A percentile compares a stretch with the other conserved stretches of the same genome.
These are phyloP conservation scores for Araneus ventricosus DNA, from an alignment of 1,140 invertebrate genomes.

Conservation along the genomic window DNA sequence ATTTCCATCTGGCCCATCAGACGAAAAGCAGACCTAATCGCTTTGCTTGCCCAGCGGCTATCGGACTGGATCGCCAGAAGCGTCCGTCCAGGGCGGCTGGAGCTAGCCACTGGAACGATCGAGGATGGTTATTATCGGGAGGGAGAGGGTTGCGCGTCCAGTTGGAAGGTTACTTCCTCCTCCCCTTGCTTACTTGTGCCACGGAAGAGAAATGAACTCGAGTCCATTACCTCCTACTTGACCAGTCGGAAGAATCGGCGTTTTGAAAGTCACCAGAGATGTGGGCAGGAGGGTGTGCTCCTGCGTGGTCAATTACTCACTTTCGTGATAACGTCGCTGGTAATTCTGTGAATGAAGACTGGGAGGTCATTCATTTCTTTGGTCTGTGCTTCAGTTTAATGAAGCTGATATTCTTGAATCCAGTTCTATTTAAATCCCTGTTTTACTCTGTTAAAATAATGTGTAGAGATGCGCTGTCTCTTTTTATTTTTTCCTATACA, in stretches of 20 bases:
- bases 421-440: too few species aligned
- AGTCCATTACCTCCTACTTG: background rate
- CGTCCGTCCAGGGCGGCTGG: background rate
- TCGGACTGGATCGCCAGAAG: background rate
- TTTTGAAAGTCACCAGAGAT: constrained; percentile 1
- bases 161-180: background rate
- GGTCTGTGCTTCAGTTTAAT: background rate
- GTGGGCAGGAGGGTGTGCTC: background rate
- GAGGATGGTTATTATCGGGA: background rate
- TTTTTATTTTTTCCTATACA: too few species aligned
- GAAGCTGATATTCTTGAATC: background rate
- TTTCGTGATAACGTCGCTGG: background rate
- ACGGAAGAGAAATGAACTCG: background rate
- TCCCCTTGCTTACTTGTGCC: background rate
- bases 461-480: too few species aligned
- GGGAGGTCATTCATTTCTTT: background rate
- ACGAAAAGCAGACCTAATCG: background rate
- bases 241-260: background rate
- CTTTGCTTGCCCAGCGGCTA: background rate
- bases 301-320: background rate
- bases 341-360: background rate
- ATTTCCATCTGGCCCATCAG: constrained; percentile 3
- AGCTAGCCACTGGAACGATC: background rate
- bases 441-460: too few species aligned
- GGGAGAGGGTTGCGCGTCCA: background rate